Evolutionary conservation across 2,113 vertebrate genomes (phyloP), one percentile per base, ranked within the genome.

Genomic region (Theristicus caerulescens): DNA sequence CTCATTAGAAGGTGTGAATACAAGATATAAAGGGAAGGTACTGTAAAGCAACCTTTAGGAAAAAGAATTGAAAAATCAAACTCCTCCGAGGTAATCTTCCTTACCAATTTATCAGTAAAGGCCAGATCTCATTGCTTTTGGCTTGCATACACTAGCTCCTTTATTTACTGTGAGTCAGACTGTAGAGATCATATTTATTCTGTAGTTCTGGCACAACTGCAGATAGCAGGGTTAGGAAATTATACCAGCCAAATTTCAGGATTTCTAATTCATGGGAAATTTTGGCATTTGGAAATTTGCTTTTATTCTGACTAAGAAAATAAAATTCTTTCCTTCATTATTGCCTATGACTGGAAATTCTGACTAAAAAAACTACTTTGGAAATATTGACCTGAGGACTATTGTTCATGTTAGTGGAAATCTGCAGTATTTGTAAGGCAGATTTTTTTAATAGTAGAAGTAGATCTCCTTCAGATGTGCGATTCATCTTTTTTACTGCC

Each of bases 201-300:
- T 81, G 59, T 49, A 84, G 76, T 74, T 80, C 67, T 91, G 95
- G 88, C 93, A 20, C 20, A 54, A n/a, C 46, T 6, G 72, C 22
- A 22, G 65, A 66, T 32, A 34, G 51, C 72, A 24, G 72, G 18
- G 55, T 66, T 94, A 71, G 59, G 91, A 94, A 92, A 67, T 6
- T 9, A 46, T 42, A 42, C 25, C 71, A 74, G 93, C 71, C 86
- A 92, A n/a, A 94, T 74, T 78, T 92, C 80, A 88, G 90, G 90
- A 94, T 96, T 97, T 94, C 85, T 91, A 93, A 93, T 92, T 93
- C 88, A 61, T 2, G 16, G 78, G 84, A 94, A 96, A 82, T 87
- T 84, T 55, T 71, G 84, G 81, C 55, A 32, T 94, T 96, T 81
- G 87, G 69, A 92, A 95, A 94, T 94, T 61, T 47, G 22, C 72